A percentile compares a stretch with the other conserved stretches of the same genome.
phyloP scores from a whole-genome alignment of 2,113 vertebrate genomes.

The Chamaea fasciata region DNA sequence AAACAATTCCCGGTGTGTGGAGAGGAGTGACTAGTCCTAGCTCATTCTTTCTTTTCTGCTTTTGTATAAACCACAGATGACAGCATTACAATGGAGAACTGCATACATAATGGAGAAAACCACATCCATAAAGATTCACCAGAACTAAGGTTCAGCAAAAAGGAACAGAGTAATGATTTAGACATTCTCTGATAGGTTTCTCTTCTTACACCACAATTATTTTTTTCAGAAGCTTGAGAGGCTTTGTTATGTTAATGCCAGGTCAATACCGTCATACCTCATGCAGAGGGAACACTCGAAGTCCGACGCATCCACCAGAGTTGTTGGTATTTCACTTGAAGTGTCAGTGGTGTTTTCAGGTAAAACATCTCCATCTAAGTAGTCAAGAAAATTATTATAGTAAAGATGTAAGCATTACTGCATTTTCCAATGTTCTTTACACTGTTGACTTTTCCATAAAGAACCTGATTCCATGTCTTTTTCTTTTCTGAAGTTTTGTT shows the following conservation, averaged over 20 bases:
- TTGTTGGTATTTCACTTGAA: conserved; percentile 61
- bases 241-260: not conserved
- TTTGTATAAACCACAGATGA: not conserved
- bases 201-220: not conserved
- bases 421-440: not conserved
- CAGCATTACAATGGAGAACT: not conserved
- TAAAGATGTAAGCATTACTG: not conserved
- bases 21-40: not conserved
- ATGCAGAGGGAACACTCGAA: conserved; percentile 93
- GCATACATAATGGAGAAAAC: not conserved
- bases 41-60: not conserved
- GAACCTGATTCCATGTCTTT: not conserved
- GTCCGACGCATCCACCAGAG: conserved; percentile 83
- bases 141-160: not conserved
- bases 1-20: not conserved
- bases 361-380: conserved; percentile 66
- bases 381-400: not conserved
- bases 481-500: not conserved
- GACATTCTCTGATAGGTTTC: not conserved
- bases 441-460: not conserved
- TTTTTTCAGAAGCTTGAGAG: not conserved
- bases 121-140: not conserved
- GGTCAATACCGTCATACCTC: conserved; percentile 74
- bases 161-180: not conserved
- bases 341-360: not conserved